A percentile compares a stretch with the other conserved stretches of the same genome.
These are phyloP conservation scores for Cryptomyrus ogoouensis DNA, from an alignment of 2,113 vertebrate genomes.

Conservation along the genomic window DNA sequence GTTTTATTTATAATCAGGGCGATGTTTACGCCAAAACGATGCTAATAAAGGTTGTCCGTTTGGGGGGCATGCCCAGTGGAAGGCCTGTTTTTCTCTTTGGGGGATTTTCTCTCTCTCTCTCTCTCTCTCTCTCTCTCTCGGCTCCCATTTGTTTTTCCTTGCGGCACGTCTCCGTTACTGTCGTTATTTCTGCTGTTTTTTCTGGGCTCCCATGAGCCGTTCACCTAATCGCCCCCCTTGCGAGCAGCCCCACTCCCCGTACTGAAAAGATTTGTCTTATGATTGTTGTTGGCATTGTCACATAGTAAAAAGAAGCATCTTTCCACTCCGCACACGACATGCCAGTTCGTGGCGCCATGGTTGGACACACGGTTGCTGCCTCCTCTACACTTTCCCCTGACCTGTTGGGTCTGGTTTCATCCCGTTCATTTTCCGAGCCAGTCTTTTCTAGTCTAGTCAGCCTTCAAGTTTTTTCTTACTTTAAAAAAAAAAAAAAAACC, in stretches of 20 bases:
- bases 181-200: constrained; percentile 28
- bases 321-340: not conserved
- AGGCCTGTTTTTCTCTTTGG: constrained; percentile 41
- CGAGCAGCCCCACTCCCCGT: not conserved
- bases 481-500: too few relatives aligned
- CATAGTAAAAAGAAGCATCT: not conserved
- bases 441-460: not conserved
- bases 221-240: not conserved
- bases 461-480: not conserved
- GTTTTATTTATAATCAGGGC: constrained; percentile 55
- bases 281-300: not conserved
- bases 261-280: not conserved
- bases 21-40: constrained; percentile 62
- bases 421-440: not conserved
- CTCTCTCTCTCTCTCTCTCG: not conserved
- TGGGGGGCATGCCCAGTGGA: constrained; percentile 16
- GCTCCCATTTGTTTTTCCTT: constrained; percentile 2
- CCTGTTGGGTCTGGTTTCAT: not conserved
- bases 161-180: constrained; percentile 22
- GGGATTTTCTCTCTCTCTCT: not conserved
- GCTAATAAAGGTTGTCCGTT: constrained; percentile 36
- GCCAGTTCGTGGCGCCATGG: not conserved
- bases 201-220: not conserved
- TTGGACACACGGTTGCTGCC: not conserved
- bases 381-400: not conserved